Evolutionary conservation across 1,140 invertebrate species (phyloP), one percentile per base, ranked within the genome.

Genomic region (Panagrolaimus sp.): DNA sequence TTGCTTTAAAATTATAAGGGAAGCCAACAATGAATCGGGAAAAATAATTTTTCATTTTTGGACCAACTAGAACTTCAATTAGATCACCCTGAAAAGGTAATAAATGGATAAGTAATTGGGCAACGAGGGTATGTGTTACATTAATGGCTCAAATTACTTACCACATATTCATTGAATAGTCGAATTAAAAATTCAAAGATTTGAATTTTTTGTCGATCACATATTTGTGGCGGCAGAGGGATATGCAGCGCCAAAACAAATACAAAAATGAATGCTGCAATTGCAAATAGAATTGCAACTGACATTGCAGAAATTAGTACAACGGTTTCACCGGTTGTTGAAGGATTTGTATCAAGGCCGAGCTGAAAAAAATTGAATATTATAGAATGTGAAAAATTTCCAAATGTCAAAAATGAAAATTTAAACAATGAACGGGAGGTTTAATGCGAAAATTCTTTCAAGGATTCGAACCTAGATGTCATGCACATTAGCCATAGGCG

Each of bases 131-230:
- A 38, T 38, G 2, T 4, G 31, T 38, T 38, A 38, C 31, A 38
- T 2, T 38, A 38, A 3, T 51, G 9, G 3, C 38, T n/a, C n/a
- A 27, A 23, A 23, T 63, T 14, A 70, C 57, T 48, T 68, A 80
- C 77, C 63, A 80, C 53, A 64, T 80, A 80, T 69, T 80, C 78
- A 66, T 82, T 82, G 23, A 62, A 70, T 20, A 80, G 7, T 45
- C 78, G 66, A 43, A 80, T 61, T 27, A 76, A 51, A 66, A 82
- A 80, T 63, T 80, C 78, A 42, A 76, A 70, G 9, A 82, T 20
- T 53, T 77, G 72, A 31, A 80, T 63, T 62, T 80, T 80, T 27
- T 62, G 46, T 20, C 80, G 61, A 62, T 80, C 78, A 61, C 70
- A 72, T 38, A 80, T 82, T 11, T 73, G 70, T 23, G 44, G n/a